Conservation (phyloP, 2,113 vertebrate genomes). For the Petroica traversi region DNA sequence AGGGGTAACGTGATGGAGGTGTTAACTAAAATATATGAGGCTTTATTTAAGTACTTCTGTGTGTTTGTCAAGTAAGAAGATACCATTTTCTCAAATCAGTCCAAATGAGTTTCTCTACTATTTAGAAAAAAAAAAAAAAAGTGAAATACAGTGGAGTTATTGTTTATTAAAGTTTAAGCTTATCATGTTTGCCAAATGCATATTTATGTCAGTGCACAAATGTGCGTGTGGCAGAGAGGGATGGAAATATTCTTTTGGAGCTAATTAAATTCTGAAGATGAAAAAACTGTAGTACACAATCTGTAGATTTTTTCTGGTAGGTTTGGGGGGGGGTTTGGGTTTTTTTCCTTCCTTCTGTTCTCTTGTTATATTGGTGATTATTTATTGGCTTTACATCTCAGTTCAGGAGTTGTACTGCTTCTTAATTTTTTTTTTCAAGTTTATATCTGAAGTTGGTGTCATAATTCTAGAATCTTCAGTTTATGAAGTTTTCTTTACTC, state of each 20-base stretch:
- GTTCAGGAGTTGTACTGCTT: neutral
- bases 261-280: conserved; percentile 32
- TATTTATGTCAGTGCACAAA: neutral
- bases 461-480: neutral
- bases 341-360: neutral
- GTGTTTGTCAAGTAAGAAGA: neutral
- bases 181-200: neutral
- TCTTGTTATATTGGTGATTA: neutral
- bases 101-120: neutral
- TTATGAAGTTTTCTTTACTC: neutral
- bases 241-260: neutral
- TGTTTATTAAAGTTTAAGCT: conserved; percentile 1
- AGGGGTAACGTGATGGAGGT: neutral
- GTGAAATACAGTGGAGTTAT: neutral
- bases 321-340: neutral
- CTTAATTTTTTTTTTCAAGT: neutral
- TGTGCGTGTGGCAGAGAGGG: neutral
- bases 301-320: conserved; percentile 2
- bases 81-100: neutral
- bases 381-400: neutral
- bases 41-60: neutral
- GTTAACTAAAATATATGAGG: neutral
- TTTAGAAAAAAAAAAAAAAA: neutral
- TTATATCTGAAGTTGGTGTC: neutral
- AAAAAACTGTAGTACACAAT: neutral